Evolutionary conservation across 2,113 vertebrate species (phyloP), one percentile per base, ranked within the genome.

Genomic region (Morone chrysops): DNA sequence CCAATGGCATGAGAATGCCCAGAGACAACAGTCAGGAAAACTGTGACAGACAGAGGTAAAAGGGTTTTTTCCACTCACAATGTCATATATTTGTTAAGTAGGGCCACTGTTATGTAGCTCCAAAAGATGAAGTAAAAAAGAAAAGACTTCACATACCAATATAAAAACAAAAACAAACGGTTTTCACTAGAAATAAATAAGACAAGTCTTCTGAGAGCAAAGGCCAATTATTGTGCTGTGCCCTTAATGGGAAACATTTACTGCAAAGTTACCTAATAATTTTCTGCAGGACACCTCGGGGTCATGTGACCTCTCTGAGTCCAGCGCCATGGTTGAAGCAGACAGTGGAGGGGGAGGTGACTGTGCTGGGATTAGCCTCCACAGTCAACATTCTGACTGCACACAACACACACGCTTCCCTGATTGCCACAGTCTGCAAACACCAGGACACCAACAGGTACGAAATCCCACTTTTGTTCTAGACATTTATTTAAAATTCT

Each of bases 321-420:
- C 78, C 75, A 66, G 31, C 51, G 57, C 14, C 60, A 51, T 79
- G 85, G 71, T 31, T 85, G 65, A 87, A 83, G 66, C 69, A 83
- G 62, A 70, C 78, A 71, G 57, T 43, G 7, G 14, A 38, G 78
- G 38, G 45, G 38, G 31, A 20, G 50, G 47, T 47, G 77, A 70
- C 85, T 91, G 90, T 80, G 62, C 47, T 50, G 77, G 93, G 93
- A 95, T 94, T 94, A 95, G 48, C 86, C 63, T 74, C 36, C 63
- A 61, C 56, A n/a, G 68, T 89, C 65, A 68, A 53, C 71, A 54
- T 3, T 70, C 54, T 45, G 66, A 62, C 62, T 51, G n/a, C 61
- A 40, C 82, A 31, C 53, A n/a, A 9, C 36, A 25, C 61, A 18
- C 38, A 54, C 13, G 7, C 41, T 63, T 31, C 54, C 48, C 43